These are phyloP conservation scores for Pheosia tremula DNA, from an alignment of 2,888 invertebrate genomes.

Conservation along the genomic window DNA sequence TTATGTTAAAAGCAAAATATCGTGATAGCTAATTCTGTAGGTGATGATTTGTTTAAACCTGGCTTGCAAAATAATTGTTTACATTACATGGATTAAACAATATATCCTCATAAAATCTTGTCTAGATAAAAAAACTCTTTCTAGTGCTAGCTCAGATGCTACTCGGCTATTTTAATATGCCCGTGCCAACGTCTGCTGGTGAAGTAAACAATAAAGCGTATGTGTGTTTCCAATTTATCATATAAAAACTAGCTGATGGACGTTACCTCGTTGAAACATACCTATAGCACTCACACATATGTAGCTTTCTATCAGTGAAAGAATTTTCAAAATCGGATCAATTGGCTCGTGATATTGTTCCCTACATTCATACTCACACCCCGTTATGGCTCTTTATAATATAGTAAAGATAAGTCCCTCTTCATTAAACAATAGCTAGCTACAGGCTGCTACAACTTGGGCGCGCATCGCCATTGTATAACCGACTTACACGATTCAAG, in stretches of 20 bases:
- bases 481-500: too few species aligned
- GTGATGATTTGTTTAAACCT: not conserved
- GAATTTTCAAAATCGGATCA: too few species aligned
- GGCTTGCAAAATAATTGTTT: not conserved
- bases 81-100: not conserved
- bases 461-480: too few species aligned
- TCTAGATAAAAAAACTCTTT: conserved; percentile 3
- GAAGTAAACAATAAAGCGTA: conserved; percentile 23
- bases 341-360: too few species aligned
- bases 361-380: too few species aligned
- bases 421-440: too few species aligned
- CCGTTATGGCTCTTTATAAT: too few species aligned
- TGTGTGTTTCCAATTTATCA: conserved; percentile 12
- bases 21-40: not conserved
- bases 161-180: conserved; percentile 31
- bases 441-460: too few species aligned
- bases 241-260: conserved; percentile 17
- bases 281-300: too few species aligned
- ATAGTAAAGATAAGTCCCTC: too few species aligned
- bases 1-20: not conserved
- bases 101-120: not conserved
- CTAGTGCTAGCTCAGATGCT: conserved; percentile 7
- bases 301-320: too few species aligned
- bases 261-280: not conserved
- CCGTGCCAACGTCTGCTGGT: conserved; percentile 1